Percentiles rank a stretch among this genome's conserved stretches.
Conservation (phyloP, 2,888 invertebrate species). For the Celastrina argiolus region DNA sequence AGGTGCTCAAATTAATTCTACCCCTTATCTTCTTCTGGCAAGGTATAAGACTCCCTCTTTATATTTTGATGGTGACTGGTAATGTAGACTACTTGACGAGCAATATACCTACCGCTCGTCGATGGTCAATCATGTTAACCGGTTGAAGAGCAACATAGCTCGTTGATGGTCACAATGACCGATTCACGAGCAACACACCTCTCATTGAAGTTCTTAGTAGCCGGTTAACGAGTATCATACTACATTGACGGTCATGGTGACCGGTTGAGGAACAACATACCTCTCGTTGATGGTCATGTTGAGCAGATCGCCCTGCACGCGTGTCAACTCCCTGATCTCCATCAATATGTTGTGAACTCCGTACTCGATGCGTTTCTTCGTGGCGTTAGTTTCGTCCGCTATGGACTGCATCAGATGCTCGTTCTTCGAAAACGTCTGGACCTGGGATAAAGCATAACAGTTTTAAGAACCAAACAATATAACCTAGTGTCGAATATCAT, state of each 20-base stretch:
- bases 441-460: constrained; percentile 40
- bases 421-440: constrained; percentile 81
- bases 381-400: constrained; percentile 89
- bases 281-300: constrained; percentile 82
- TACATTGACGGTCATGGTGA: not conserved
- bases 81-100: not conserved
- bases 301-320: constrained; percentile 79
- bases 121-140: constrained; percentile 82
- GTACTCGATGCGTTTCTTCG: constrained; percentile 90
- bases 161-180: too few relatives aligned
- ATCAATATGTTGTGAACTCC: constrained; percentile 88
- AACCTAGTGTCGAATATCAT: too few relatives aligned
- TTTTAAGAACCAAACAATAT: too few relatives aligned
- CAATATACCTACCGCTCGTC: constrained; percentile 78
- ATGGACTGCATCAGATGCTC: constrained; percentile 89
- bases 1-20: too few relatives aligned
- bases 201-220: too few relatives aligned
- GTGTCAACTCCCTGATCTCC: constrained; percentile 84
- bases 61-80: too few relatives aligned
- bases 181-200: too few relatives aligned
- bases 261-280: constrained; percentile 43
- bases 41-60: too few relatives aligned
- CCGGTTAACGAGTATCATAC: too few relatives aligned
- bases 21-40: too few relatives aligned
- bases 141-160: constrained; percentile 39